Evolutionary conservation across 2,888 invertebrate genomes (phyloP), one percentile per base, ranked within the genome.

Genomic region (Himalopsyche tibetana): DNA sequence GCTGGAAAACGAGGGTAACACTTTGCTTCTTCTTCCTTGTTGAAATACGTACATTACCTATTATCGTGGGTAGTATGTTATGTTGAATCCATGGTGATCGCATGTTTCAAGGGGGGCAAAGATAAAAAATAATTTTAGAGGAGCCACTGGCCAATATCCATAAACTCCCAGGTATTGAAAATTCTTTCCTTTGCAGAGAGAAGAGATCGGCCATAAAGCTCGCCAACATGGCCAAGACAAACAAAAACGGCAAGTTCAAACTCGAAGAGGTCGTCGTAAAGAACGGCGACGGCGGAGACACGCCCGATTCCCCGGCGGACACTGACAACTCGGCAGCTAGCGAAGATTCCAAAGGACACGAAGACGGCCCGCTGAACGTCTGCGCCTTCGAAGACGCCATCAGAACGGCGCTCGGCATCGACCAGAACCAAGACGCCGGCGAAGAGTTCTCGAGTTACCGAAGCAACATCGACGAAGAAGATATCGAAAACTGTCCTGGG

Each of bases 191-290:
- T 87, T 85, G 0, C 84, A 87, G 87, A 12, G 82, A 87, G 19
- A 63, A 63, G 11, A 81, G 84, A 0, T 80, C 45, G 2, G 85
- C 87, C 11, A 74, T 69, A 9, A 87, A 87, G 79, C 19, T 82
- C 12, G 85, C 85, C 5, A 86, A 85, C n/a, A 56, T 63, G 63
- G n/a, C 63, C 12, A 63, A 63, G 19, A 12, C 79, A 4, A 83
- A 85, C 28, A 83, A 87, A 81, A 81, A 82, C 19, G 28, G 28
- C 63, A 82, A 86, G 51, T 87, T 87, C 74, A 88, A 87, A 40
- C 83, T 88, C 5, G 88, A 88, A 82, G 87, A 88, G 51, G 88
- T 88, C 0, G 87, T 88, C 42, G 74, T 88, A 63, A 81, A 69
- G 84, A 19, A 55, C 15, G 56, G 28, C 28, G 11, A 63, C 17